Percentiles rank a stretch among this genome's conserved stretches.
Conservation (phyloP, 2,797 vertebrate genomes). For the Halcyon leucocephala region DNA sequence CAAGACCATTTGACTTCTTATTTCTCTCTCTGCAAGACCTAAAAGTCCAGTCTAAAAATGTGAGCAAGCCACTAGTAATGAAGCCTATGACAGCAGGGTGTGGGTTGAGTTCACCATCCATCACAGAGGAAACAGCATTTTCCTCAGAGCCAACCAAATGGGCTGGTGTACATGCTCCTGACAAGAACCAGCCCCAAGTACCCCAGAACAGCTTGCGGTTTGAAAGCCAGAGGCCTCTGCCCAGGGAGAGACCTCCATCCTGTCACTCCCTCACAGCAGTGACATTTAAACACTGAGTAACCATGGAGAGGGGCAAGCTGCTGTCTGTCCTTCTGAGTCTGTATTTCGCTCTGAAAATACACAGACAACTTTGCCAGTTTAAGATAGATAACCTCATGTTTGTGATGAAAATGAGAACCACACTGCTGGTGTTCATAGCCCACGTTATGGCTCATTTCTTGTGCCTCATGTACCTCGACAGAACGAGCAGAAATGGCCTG, state of each 20-base stretch:
- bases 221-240: neutral
- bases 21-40: neutral
- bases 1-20: neutral
- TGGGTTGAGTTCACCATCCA: neutral
- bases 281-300: neutral
- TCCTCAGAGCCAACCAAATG: neutral
- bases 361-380: neutral
- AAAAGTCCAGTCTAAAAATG: neutral
- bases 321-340: neutral
- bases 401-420: neutral
- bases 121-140: neutral
- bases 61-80: neutral
- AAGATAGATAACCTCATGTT: neutral
- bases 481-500: no score
- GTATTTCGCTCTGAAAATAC: neutral
- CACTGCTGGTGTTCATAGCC: neutral
- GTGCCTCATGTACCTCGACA: neutral
- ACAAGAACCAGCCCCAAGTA: neutral
- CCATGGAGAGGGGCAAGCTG: fast-evolving
- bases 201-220: neutral
- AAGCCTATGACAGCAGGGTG: neutral
- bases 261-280: neutral
- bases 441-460: neutral
- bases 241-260: neutral
- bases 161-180: fast-evolving